Evolutionary conservation across 2,113 vertebrate species (phyloP), one percentile per base, ranked within the genome.

Genomic region (Stictonetta naevosa): DNA sequence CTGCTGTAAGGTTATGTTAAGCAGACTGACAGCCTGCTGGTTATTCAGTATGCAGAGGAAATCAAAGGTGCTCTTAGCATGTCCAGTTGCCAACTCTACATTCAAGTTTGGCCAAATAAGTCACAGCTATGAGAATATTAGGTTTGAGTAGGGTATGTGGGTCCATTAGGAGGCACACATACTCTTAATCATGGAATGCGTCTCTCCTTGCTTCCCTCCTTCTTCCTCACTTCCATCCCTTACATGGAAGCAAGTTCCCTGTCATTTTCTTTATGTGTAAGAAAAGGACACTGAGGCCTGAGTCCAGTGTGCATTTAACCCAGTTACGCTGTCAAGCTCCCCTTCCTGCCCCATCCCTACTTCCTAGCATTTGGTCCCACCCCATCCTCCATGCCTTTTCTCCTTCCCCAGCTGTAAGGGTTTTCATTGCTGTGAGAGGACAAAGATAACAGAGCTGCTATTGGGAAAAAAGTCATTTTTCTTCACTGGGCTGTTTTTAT

Each of bases 401-500:
- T 76, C 53, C 20, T 79, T 92, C 26, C 21, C 19, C 59, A 62
- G 0, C 48, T 58, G 75, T 58, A 69, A 25, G 29, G 33, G 73
- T 83, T 94, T 80, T 90, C 55, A n/a, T 22, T 90, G 75, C 85
- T 94, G 33, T 80, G 55, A 77, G 78, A 96, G 59, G 58, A 88
- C 92, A 95, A 80, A 90, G 72, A 79, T 92, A 90, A 83, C 79
- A 58, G 63, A 95, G 36, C 59, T 90, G 75, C 82, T 89, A 44
- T 46, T 89, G 84, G 38, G 18, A 7, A 13, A 29, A 55, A 40
- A 62, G 66, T 69, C 46, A 29, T 83, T 93, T 92, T 69, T 34
- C 52, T 90, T 92, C 5, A 0, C 34, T 80, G 55, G 29, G 50
- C 63, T 88, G 55, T 76, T 95, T 87, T 60, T 80, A 31, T 86